Evolutionary conservation across 1,140 invertebrate species (phyloP).

Genomic region (Stegodyphus dumicola): DNA sequence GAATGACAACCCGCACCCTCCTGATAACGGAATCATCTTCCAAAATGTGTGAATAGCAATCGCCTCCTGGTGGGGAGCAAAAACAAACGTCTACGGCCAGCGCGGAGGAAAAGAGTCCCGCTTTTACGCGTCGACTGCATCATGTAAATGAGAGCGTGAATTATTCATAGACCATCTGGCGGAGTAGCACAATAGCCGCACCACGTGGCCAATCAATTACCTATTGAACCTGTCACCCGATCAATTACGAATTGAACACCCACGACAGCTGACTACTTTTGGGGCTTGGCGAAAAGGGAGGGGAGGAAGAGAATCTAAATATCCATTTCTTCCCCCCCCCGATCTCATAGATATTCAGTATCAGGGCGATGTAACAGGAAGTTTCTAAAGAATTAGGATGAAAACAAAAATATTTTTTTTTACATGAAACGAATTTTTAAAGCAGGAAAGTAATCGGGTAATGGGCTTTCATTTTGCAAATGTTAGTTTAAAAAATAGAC

Average conservation of each 20-base stretch:
- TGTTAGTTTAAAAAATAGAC: too few species aligned
- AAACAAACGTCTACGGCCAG: neutral
- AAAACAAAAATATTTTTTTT: too few species aligned
- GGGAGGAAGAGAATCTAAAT: neutral
- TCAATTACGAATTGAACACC: constrained; percentile 62
- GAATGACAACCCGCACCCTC: too few species aligned
- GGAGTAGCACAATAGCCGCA: constrained; percentile 26
- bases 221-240: constrained; percentile 61
- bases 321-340: neutral
- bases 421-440: too few species aligned
- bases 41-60: too few species aligned
- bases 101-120: constrained; percentile 3
- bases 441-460: too few species aligned
- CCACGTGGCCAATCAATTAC: constrained; percentile 61
- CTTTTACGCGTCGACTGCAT: constrained; percentile 19
- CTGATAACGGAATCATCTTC: too few species aligned
- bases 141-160: constrained; percentile 56
- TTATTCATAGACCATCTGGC: constrained; percentile 58
- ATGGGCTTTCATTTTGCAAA: too few species aligned
- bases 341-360: neutral
- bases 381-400: too few species aligned
- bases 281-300: neutral
- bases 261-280: constrained; percentile 52
- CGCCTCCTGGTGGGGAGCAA: neutral
- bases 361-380: too few species aligned